Percentiles rank a stretch among this genome's conserved stretches.
Conservation (phyloP, 2,113 vertebrate genomes). For the Aegithalos caudatus region DNA sequence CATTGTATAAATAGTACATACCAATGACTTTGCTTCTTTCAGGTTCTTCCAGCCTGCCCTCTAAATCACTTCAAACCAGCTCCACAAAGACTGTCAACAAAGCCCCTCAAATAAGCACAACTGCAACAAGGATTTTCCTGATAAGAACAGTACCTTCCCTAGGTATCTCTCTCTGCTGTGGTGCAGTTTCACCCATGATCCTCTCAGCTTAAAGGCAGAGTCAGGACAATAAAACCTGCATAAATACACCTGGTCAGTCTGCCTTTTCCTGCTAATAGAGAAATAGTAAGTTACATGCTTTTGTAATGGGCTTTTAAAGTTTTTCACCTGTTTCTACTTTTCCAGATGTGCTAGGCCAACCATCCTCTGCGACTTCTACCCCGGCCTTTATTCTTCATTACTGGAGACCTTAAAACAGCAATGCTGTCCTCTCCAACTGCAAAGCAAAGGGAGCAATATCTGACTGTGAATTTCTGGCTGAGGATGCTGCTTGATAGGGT, state of each 20-base stretch:
- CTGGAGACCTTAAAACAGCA: background rate
- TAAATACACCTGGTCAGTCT: background rate
- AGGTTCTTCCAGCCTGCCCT: background rate
- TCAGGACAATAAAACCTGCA: background rate
- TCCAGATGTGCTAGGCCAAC: background rate
- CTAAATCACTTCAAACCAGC: background rate
- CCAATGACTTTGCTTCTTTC: too few species aligned
- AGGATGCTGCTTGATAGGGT: background rate
- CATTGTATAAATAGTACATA: too few species aligned
- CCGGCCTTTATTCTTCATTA: background rate
- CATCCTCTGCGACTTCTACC: background rate
- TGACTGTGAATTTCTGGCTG: background rate
- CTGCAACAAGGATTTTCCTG: background rate
- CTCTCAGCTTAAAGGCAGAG: background rate
- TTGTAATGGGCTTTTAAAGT: background rate
- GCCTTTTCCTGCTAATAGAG: background rate
- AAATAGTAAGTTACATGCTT: background rate
- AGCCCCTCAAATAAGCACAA: background rate
- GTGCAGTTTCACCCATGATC: background rate
- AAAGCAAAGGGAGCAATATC: background rate
- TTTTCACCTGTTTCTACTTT: background rate
- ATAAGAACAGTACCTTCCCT: background rate
- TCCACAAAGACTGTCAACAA: background rate
- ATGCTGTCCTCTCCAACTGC: background rate
- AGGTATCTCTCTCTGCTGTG: background rate